These are phyloP conservation scores for Chelidonichthys spinosus DNA, from an alignment of 2,797 vertebrate species.

Conservation along the genomic window DNA sequence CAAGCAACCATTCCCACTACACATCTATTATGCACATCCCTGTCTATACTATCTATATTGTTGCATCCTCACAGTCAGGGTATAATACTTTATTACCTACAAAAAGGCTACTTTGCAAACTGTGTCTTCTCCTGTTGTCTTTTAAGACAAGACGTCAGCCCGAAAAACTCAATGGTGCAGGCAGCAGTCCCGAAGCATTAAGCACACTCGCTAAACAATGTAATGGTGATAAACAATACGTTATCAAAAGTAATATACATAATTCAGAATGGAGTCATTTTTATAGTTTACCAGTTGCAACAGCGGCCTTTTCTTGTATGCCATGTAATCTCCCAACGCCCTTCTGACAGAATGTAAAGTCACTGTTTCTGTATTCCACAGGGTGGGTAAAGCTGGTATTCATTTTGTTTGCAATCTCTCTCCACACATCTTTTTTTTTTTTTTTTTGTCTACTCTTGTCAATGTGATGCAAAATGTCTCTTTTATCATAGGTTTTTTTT, in stretches of 20 bases:
- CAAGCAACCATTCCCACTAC: neutral
- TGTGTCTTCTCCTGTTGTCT: conserved; percentile 14
- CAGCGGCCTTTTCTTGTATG: conserved; percentile 56
- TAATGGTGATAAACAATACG: conserved; percentile 64
- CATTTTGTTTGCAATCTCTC: conserved; percentile 70
- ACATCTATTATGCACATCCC: neutral
- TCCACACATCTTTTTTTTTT: conserved; percentile 61
- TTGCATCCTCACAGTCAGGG: conserved; percentile 11
- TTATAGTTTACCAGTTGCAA: conserved; percentile 65
- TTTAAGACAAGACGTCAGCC: conserved; percentile 54
- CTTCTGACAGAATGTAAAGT: conserved; percentile 71
- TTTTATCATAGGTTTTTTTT: conserved; percentile 47
- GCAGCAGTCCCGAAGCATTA: conserved; percentile 54
- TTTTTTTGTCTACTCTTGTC: conserved; percentile 56
- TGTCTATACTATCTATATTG: conserved; percentile 21
- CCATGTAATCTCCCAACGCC: conserved; percentile 66
- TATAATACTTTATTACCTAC: conserved; percentile 33
- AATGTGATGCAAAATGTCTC: conserved; percentile 50
- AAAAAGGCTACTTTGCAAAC: conserved; percentile 23
- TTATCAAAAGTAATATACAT: conserved; percentile 68
- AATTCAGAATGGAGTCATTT: conserved; percentile 70
- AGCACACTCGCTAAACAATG: conserved; percentile 64
- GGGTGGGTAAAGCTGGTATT: conserved; percentile 64
- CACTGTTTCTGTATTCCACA: conserved; percentile 69
- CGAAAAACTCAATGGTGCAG: conserved; percentile 53